A percentile compares a stretch with the other conserved stretches of the same genome.
Evolutionary conservation across 1,140 invertebrate species (phyloP).

Genomic region (Platorchestia sp.): DNA sequence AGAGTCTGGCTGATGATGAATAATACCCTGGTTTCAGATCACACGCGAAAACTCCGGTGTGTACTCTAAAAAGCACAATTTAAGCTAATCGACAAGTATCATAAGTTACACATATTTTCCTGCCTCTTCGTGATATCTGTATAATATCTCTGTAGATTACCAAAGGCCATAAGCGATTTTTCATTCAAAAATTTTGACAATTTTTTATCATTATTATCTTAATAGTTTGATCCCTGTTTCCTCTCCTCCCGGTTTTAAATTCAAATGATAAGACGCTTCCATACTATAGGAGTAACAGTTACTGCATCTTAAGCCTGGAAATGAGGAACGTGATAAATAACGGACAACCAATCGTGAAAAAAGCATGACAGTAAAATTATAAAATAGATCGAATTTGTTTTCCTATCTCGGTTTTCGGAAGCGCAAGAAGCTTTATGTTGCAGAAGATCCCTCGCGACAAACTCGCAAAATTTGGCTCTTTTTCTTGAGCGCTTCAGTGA

Average conservation of each 20-base stretch:
- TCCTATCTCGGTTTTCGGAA: background rate
- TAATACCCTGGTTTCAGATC: too few species aligned
- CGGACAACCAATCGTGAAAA: background rate
- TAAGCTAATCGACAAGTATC: too few species aligned
- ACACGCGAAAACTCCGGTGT: too few species aligned
- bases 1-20: too few species aligned
- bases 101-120: too few species aligned
- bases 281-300: background rate
- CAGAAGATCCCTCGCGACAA: background rate
- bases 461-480: background rate
- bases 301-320: background rate
- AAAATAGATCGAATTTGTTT: background rate
- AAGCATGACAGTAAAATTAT: background rate
- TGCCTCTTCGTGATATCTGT: too few species aligned
- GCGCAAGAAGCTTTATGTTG: background rate
- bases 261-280: background rate
- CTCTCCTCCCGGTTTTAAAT: background rate
- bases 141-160: too few species aligned
- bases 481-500: constrained; percentile 6
- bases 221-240: background rate
- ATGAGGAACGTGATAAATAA: background rate
- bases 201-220: too few species aligned
- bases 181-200: too few species aligned
- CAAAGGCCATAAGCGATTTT: too few species aligned
- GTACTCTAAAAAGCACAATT: too few species aligned